phyloP scores from a whole-genome alignment of 2,113 vertebrate species.

The Pedionomus torquatus region DNA sequence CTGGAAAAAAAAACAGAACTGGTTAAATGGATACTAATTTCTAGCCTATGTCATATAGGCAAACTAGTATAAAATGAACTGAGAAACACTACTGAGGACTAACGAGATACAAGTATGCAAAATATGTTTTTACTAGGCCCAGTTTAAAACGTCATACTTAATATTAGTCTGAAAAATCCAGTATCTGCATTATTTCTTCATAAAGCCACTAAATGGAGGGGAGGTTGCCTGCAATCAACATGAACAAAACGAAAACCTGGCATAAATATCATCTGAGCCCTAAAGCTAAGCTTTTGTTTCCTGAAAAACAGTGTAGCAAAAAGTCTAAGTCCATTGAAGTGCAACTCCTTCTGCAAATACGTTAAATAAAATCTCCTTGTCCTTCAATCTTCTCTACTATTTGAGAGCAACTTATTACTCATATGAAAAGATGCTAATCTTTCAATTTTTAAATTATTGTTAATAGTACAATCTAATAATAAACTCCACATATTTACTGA shows the following conservation, averaged over 20 bases:
- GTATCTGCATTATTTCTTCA: neutral
- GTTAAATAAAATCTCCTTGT: neutral
- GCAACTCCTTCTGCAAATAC: neutral
- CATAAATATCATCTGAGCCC: neutral
- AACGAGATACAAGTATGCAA: neutral
- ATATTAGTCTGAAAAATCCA: neutral
- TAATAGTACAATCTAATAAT: neutral
- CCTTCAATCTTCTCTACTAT: neutral
- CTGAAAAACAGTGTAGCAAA: neutral
- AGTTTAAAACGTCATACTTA: neutral
- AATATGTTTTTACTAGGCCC: neutral
- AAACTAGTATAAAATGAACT: neutral
- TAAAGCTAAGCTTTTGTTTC: neutral
- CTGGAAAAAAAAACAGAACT: neutral
- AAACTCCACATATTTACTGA: neutral
- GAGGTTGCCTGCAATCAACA: neutral
- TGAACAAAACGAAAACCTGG: neutral
- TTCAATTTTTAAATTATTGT: neutral
- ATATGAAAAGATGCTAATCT: neutral
- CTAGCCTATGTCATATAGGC: neutral
- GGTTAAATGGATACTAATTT: neutral
- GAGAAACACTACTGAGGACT: neutral
- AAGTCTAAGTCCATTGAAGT: neutral
- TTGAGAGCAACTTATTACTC: neutral
- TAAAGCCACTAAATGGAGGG: neutral